Conservation (phyloP, 2,888 invertebrate genomes). For the Acrobasis consociella region DNA sequence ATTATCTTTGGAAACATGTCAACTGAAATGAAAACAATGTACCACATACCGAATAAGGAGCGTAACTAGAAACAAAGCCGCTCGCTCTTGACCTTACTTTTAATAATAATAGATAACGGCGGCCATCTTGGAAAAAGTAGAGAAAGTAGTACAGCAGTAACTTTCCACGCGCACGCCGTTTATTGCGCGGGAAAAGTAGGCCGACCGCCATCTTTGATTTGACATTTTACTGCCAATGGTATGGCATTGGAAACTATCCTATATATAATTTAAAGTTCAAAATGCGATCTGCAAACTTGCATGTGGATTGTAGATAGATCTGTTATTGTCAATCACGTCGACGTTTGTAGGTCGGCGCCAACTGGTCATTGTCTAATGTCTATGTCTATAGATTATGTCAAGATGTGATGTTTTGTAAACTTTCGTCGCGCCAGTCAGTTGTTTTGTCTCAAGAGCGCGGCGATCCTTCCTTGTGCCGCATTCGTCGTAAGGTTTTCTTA, state of each 20-base stretch:
- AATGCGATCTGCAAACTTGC: background rate
- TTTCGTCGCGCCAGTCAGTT: constrained; percentile 45
- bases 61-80: constrained; percentile 41
- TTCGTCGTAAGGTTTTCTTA: constrained; percentile 40
- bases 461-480: constrained; percentile 40
- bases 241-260: constrained; percentile 34
- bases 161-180: constrained; percentile 76
- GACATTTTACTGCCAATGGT: constrained; percentile 58
- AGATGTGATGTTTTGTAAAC: constrained; percentile 67
- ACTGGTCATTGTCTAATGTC: constrained; percentile 65
- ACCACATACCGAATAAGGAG: constrained; percentile 17
- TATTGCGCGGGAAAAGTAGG: constrained; percentile 79
- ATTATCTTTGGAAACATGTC: constrained; percentile 6
- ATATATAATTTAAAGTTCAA: constrained; percentile 22
- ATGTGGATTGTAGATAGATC: constrained; percentile 13
- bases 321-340: constrained; percentile 32
- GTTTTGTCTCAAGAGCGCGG: constrained; percentile 53
- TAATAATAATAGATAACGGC: constrained; percentile 60
- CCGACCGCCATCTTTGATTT: constrained; percentile 74
- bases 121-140: constrained; percentile 81
- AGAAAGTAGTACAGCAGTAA: constrained; percentile 82
- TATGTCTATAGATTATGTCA: constrained; percentile 61
- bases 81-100: constrained; percentile 68
- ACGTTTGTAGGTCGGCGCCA: constrained; percentile 57
- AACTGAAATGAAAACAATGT: constrained; percentile 20